These are phyloP conservation scores for Cirrhinus mrigala DNA, from an alignment of 2,797 vertebrate species.

Conservation along the genomic window DNA sequence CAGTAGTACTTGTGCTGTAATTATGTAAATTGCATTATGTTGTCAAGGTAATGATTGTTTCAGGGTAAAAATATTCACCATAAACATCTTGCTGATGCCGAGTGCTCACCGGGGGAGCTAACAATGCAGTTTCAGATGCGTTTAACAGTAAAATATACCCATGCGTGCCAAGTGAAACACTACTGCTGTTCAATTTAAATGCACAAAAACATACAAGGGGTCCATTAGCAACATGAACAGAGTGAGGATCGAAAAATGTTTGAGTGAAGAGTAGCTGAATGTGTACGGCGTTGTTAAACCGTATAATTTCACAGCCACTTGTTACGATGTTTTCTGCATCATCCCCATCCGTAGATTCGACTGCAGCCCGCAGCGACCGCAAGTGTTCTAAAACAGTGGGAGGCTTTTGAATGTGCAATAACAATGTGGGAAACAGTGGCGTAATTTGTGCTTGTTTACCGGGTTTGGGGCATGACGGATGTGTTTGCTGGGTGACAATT, in stretches of 20 bases:
- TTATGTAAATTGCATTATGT: slow-evolving; percentile 37
- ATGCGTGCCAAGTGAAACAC: neutral
- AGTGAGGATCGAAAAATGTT: neutral
- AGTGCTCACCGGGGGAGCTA: slow-evolving; percentile 3
- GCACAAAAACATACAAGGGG: neutral
- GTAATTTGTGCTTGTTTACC: slow-evolving; percentile 33
- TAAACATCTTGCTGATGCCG: slow-evolving; percentile 18
- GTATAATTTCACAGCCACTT: slow-evolving; percentile 28
- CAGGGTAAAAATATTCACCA: slow-evolving; percentile 18
- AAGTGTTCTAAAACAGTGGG: neutral
- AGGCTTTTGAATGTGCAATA: slow-evolving; percentile 16
- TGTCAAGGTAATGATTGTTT: slow-evolving; percentile 38
- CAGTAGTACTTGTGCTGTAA: neutral
- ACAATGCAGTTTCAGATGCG: neutral
- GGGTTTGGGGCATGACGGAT: slow-evolving; percentile 72
- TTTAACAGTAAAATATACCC: neutral
- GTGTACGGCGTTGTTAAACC: neutral
- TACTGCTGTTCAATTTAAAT: neutral
- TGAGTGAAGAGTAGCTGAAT: neutral
- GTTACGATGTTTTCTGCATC: neutral
- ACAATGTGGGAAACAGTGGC: neutral
- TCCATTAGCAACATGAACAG: neutral
- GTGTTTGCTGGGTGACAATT: slow-evolving; percentile 71
- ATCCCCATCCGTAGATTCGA: neutral
- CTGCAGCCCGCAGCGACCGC: neutral